These are phyloP conservation scores for Drosophila triauraria DNA, from an alignment of 1,140 invertebrate genomes.

Conservation along the genomic window DNA sequence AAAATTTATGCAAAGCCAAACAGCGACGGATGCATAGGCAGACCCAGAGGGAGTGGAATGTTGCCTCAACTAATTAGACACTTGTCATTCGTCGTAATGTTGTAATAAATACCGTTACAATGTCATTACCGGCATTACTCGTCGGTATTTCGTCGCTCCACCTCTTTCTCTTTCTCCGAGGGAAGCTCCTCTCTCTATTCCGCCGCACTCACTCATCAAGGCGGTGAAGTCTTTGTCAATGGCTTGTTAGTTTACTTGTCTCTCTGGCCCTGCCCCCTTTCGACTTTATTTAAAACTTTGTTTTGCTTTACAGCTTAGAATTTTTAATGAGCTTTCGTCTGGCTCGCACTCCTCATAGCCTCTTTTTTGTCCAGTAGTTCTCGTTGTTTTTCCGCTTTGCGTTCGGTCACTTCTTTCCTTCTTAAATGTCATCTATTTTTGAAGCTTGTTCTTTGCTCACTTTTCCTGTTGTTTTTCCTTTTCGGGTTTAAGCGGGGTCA, in stretches of 20 bases:
- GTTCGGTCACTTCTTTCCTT: constrained; percentile 54
- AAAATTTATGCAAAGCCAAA: constrained; percentile 44
- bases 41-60: constrained; percentile 33
- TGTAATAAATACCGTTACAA: constrained; percentile 83
- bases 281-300: constrained; percentile 81
- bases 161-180: neutral
- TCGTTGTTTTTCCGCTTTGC: constrained; percentile 45
- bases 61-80: constrained; percentile 77
- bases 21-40: neutral
- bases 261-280: constrained; percentile 11
- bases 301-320: constrained; percentile 81
- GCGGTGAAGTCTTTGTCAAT: constrained; percentile 63
- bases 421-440: constrained; percentile 79
- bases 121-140: constrained; percentile 80
- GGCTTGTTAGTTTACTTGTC: constrained; percentile 77
- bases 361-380: constrained; percentile 21
- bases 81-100: constrained; percentile 79
- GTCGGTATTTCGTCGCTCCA: constrained; percentile 52
- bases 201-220: constrained; percentile 39
- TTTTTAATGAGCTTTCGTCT: constrained; percentile 83
- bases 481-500: constrained; percentile 55
- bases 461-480: constrained; percentile 42
- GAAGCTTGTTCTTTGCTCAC: constrained; percentile 40
- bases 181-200: constrained; percentile 12
- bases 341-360: constrained; percentile 31